Base-by-base conservation (phyloP, 2,113 vertebrate species). In the Vireo altiloquus region DNA sequence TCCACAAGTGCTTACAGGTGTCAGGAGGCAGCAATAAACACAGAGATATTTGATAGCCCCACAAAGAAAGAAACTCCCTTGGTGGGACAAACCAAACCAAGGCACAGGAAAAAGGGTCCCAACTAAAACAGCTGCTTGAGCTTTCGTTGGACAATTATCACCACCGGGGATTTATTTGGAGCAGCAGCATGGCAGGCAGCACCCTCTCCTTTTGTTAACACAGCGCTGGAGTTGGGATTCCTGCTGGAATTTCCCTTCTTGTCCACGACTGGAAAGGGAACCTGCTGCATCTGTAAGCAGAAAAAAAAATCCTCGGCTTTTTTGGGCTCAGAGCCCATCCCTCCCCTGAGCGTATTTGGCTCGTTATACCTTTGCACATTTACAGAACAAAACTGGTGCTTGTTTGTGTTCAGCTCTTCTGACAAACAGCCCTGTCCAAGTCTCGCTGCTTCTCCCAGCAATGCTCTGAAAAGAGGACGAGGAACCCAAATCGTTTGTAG, bases 81-180 rank as follows among this genome's bases (percentile, higher is more conserved):
- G 11, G 27, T 33, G 30, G 10, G 10, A 70, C 28, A 83, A 80
- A 56, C 4, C 44, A 83, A 66, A 66, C 11, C 60, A 68, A 54
- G 22, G 25, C 50, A 39, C 23, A 13, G 13, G 16, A 15, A 13
- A 35, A 47, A n/a, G 17, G n/a, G 10, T 16, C 19, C 30, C 44
- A 56, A 7, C 15, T 28, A 12, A 50, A 68, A 31, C 1, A 75
- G 25, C 4, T 22, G 17, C 37, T 76, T 30, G 28, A 49, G 40
- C 20, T 87, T 46, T 14, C 4, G 0, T 9, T 39, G 59, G 61
- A 12, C 39, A 25, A 0, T 49, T 33, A 1, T 14, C 21, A 8
- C 5, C 13, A 1, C 13, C 3, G 4, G n/a, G 50, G 79, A 27
- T 75, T 63, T 56, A 11, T 70, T 56, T 56, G 68, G 84, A 88